phyloP scores from a whole-genome alignment of 2,113 vertebrate genomes.

The Lycaon pictus region DNA sequence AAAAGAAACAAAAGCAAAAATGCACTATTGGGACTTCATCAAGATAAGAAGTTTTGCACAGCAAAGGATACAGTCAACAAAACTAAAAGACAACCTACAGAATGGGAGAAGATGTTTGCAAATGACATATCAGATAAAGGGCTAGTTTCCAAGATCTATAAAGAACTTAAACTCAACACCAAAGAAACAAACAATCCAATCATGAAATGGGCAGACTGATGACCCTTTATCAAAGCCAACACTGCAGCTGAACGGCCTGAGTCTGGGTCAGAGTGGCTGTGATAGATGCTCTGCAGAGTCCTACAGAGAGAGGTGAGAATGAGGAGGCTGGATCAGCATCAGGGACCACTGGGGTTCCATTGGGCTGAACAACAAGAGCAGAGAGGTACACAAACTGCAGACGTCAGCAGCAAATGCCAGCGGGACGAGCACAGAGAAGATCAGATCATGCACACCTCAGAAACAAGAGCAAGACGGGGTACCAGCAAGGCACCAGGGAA shows the following conservation, averaged over 20 bases:
- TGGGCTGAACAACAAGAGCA: neutral
- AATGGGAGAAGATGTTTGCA: too few relatives aligned
- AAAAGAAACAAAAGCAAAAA: too few relatives aligned
- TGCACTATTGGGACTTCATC: too few relatives aligned
- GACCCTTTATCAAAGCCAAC: neutral
- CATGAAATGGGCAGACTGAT: too few relatives aligned
- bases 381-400: fast-evolving
- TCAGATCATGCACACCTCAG: neutral
- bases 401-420: neutral
- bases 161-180: too few relatives aligned
- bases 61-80: too few relatives aligned
- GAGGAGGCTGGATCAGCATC: neutral
- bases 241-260: neutral
- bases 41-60: too few relatives aligned
- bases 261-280: neutral
- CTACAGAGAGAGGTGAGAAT: neutral
- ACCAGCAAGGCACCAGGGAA: neutral
- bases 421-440: neutral
- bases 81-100: too few relatives aligned
- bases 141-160: too few relatives aligned
- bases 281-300: neutral
- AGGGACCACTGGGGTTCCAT: too few relatives aligned
- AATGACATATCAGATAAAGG: too few relatives aligned
- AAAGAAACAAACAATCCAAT: too few relatives aligned
- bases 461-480: fast-evolving